Conservation (phyloP, 37 sponge, comb jelly and placozoan species). For the Eunapius fragilis region DNA sequence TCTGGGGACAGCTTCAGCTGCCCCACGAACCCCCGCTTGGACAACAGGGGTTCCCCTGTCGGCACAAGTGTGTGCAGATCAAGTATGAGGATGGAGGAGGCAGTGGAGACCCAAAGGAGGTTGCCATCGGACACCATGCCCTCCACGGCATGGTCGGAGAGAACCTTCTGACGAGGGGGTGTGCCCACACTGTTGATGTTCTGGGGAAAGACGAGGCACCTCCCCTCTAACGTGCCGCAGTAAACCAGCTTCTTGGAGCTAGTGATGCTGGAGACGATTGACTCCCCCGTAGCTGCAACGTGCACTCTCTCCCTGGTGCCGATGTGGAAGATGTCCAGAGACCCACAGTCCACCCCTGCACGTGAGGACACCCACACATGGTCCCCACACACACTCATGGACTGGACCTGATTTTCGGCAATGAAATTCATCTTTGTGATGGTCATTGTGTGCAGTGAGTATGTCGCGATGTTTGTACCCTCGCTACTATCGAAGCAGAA, state of each 20-base stretch:
- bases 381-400: constrained; percentile 45
- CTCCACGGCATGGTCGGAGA: constrained; percentile 55
- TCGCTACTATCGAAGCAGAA: constrained; percentile 52
- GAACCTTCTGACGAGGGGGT: constrained; percentile 5
- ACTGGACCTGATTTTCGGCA: constrained; percentile 51
- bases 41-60: not conserved
- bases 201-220: constrained; percentile 30
- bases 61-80: not conserved
- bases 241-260: constrained; percentile 33
- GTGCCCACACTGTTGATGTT: not conserved
- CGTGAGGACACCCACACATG: constrained; percentile 68
- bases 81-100: not conserved
- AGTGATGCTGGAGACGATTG: constrained; percentile 53
- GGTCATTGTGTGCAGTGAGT: constrained; percentile 47
- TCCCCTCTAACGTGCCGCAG: constrained; percentile 68
- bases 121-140: constrained; percentile 24
- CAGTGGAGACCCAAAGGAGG: constrained; percentile 50
- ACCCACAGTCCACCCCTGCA: constrained; percentile 49
- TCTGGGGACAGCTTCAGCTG: constrained; percentile 25
- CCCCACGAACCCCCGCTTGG: constrained; percentile 26
- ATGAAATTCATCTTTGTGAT: constrained; percentile 16
- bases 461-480: constrained; percentile 61
- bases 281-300: constrained; percentile 35
- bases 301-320: constrained; percentile 25
- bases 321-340: constrained; percentile 51